Base-by-base conservation (phyloP, 2,888 invertebrate genomes). In the Lasioglossum villosulum region DNA sequence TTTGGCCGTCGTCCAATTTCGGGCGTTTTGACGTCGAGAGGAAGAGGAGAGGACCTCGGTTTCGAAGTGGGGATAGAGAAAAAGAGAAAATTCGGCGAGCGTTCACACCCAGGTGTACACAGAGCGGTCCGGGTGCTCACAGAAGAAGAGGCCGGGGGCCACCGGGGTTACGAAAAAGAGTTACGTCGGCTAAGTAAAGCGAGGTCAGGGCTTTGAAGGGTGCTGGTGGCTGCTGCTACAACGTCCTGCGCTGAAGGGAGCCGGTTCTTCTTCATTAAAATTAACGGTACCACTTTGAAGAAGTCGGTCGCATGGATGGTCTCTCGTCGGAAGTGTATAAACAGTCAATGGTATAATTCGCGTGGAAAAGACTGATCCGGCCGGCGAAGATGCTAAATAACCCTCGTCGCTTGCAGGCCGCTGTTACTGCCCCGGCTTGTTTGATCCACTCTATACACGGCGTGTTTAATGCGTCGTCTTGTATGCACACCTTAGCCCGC, bases 1-100 rank as follows among this genome's bases (percentile, higher is more conserved):
- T 77, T 89, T 93, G 93, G 92, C 92, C 75, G 82, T 76, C 84
- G 84, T 92, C 92, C 93, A 93, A 93, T 92, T 93, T 93, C 83
- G 88, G 85, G 84, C 88, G 89, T 88, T 91, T 89, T 78, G 84
- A 84, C 81, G 88, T 79, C 66, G 84, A n/a, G 73, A 75, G 84
- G 84, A 78, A n/a, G 78, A 71, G 74, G 74, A 75, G 73, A 78
- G 63, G 75, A 39, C 27, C 48, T 79, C 42, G 52, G 77, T 70
- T 39, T 63, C 68, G 63, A 19, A 42, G 78, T 59, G 23, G 45
- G 45, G 82, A 56, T 59, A 66, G 71, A 63, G 73, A 84, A 75
- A 71, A 68, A 45, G 78, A 77, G 75, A 70, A 75, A 78, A 86
- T 76, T 86, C 80, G 75, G 75, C 56, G 52, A 30, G 72, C 84